phyloP scores from a whole-genome alignment of 2,113 vertebrate species.

The Sinocyclocheilus anshuiensis region DNA sequence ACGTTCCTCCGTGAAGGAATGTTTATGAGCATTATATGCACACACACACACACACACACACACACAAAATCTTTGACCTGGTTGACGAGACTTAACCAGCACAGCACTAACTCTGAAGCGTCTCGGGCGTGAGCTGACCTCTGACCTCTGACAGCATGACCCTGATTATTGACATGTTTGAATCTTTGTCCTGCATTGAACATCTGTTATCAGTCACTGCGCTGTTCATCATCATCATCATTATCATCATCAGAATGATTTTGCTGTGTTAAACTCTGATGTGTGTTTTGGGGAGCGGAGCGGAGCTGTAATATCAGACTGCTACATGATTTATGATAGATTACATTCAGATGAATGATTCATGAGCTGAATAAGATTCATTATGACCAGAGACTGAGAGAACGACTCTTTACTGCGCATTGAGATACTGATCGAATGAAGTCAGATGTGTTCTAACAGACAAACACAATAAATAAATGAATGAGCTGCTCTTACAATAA shows the following conservation, averaged over 20 bases:
- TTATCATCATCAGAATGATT: neutral
- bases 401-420: neutral
- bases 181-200: neutral
- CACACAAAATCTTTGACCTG: neutral
- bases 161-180: neutral
- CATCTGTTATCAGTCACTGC: neutral
- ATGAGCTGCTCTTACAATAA: neutral
- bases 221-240: neutral
- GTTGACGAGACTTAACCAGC: neutral
- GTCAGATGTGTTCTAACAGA: neutral
- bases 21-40: too few relatives aligned
- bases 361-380: neutral
- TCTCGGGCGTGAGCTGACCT: neutral
- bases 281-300: neutral
- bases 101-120: neutral
- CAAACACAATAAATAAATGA: neutral
- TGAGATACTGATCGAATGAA: neutral
- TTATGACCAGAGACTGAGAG: neutral
- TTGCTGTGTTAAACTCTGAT: neutral
- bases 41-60: neutral
- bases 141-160: neutral
- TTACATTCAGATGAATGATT: constrained; percentile 21
- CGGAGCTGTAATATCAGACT: too few relatives aligned
- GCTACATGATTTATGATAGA: constrained; percentile 8
- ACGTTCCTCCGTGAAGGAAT: too few relatives aligned